These are phyloP conservation scores for Triplophysa bombifrons DNA, from an alignment of 2,797 vertebrate genomes.

Conservation along the genomic window DNA sequence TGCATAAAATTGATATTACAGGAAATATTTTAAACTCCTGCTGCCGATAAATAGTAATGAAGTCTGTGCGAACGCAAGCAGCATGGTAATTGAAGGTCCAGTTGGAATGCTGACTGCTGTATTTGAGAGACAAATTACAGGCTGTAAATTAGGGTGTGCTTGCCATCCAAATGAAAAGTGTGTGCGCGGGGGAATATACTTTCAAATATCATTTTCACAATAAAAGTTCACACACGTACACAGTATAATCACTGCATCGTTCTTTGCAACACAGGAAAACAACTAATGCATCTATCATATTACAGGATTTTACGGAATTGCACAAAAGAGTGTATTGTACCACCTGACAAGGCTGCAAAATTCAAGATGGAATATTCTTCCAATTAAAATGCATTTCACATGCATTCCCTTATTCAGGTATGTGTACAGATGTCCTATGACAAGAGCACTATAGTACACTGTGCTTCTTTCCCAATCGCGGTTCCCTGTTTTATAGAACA, in stretches of 20 bases:
- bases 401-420: neutral
- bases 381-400: neutral
- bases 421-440: neutral
- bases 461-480: neutral
- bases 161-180: neutral
- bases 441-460: constrained; percentile 7
- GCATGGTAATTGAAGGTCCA: constrained; percentile 67
- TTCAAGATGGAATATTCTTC: neutral
- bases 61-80: constrained; percentile 61
- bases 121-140: constrained; percentile 61
- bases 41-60: constrained; percentile 65
- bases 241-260: neutral
- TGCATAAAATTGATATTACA: constrained; percentile 65
- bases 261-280: neutral
- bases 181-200: too few species aligned
- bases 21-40: constrained; percentile 30
- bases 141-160: constrained; percentile 59
- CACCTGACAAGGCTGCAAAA: neutral
- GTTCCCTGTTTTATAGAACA: constrained; percentile 22
- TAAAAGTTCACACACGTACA: neutral
- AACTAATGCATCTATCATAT: neutral
- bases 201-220: neutral
- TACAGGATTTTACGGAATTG: neutral
- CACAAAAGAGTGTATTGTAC: neutral
- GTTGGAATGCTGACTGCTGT: constrained; percentile 69